Evolutionary conservation across 2,113 vertebrate species (phyloP).

Genomic region (Seriola dumerili): DNA sequence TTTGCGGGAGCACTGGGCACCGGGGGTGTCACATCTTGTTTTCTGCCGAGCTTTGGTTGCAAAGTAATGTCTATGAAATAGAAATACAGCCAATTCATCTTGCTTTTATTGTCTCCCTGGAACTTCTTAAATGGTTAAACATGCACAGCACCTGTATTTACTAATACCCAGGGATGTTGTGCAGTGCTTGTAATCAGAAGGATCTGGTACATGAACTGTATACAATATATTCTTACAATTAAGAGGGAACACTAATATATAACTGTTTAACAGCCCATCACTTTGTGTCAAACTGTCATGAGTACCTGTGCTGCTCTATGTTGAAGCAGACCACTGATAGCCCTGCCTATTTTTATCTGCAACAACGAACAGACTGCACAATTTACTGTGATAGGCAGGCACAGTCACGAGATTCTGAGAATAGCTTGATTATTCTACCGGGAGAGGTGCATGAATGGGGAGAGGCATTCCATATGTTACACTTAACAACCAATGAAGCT

Average conservation of each 20-base stretch:
- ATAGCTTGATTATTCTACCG: constrained; percentile 72
- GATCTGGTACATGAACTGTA: constrained; percentile 1
- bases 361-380: constrained; percentile 8
- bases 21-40: constrained; percentile 64
- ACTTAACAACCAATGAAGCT: constrained; percentile 80
- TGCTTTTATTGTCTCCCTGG: constrained; percentile 52
- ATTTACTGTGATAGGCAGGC: constrained; percentile 56
- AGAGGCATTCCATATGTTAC: constrained; percentile 79
- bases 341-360: constrained; percentile 26
- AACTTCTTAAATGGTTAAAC: constrained; percentile 51
- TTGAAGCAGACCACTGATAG: not conserved
- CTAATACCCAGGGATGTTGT: constrained; percentile 9
- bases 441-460: constrained; percentile 46
- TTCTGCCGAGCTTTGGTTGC: constrained; percentile 63
- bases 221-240: constrained; percentile 19
- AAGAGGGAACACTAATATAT: constrained; percentile 2
- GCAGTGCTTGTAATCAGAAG: constrained; percentile 20
- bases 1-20: constrained; percentile 64
- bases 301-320: not conserved
- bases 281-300: constrained; percentile 4
- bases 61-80: constrained; percentile 71
- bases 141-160: constrained; percentile 36
- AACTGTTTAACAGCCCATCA: constrained; percentile 10
- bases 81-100: constrained; percentile 60
- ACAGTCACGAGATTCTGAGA: constrained; percentile 49